Evolutionary conservation across 2,113 vertebrate genomes (phyloP), one percentile per base, ranked within the genome.

Genomic region (Anoura caudifer): DNA sequence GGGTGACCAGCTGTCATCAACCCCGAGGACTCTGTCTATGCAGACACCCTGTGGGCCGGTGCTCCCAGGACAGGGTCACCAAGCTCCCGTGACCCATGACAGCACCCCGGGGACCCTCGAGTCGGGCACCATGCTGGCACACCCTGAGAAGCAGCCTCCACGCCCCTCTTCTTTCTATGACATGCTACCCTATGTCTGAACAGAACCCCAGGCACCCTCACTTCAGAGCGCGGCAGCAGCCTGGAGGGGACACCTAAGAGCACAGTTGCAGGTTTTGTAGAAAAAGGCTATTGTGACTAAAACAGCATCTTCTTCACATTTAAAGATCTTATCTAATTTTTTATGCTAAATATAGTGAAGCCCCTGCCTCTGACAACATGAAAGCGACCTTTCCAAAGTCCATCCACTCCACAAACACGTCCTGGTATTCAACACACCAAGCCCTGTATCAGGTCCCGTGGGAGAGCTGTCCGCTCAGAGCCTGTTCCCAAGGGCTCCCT

Each of bases 331-430:
- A 70, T 56, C 54, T 79, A 31, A 16, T 36, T 33, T 54, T 14
- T 38, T 92, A 69, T 69, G 45, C 67, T 43, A 90, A 82, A 54
- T 22, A 56, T 56, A 95, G 90, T 7, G 20, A 31, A 92, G 36
- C 8, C 45, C 3, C 54, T 54, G 26, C 54, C 9, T 75, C 50
- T 8, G 41, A 43, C 0, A 83, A 6, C 59, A 43, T 59, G 50
- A n/a, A 95, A 59, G 26, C 17, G 81, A 59, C 2, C 50, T 28
- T 91, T 94, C 33, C 52, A 70, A 47, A 26, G n/a, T 36, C 24
- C 63, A 36, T 59, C 79, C 50, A 84, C 22, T 84, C 10, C 72
- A 80, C 20, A 87, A 65, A 56, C 45, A 91, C 16, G 24, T 86
- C 73, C 45, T 50, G 80, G 56, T 56, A 69, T 56, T 93, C 45